Evolutionary conservation across 2,113 vertebrate genomes (phyloP).

Genomic region (Myrmecobius fasciatus): DNA sequence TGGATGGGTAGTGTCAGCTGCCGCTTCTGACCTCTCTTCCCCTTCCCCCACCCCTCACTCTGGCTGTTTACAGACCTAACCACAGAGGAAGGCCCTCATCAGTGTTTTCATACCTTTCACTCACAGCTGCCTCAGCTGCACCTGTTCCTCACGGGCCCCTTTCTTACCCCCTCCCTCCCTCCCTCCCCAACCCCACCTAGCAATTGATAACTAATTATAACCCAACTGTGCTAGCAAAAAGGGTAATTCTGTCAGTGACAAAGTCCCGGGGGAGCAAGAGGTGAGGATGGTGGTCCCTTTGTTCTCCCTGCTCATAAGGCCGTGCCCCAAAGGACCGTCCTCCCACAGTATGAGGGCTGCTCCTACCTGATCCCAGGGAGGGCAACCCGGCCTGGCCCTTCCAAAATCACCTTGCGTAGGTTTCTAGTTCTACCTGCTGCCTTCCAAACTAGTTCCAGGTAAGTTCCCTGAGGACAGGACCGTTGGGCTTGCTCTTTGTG

Average conservation of each 20-base stretch:
- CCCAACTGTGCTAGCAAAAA: background rate
- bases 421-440: too few species aligned
- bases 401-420: background rate
- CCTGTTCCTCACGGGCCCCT: slow-evolving; percentile 77
- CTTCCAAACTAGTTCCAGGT: background rate
- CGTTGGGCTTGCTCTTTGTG: background rate
- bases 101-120: slow-evolving; percentile 86
- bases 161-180: slow-evolving; percentile 22
- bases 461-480: background rate
- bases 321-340: too few species aligned
- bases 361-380: background rate
- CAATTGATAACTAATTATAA: slow-evolving; percentile 46
- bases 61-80: slow-evolving; percentile 79
- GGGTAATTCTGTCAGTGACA: background rate
- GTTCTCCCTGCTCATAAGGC: background rate
- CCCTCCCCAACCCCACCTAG: background rate
- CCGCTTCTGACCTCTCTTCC: background rate
- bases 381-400: background rate
- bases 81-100: slow-evolving; percentile 80
- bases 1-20: slow-evolving; percentile 21
- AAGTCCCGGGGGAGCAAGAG: background rate
- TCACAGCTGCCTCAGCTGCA: slow-evolving; percentile 81
- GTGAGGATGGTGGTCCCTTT: background rate
- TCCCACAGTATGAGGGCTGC: background rate
- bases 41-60: slow-evolving; percentile 40